Conservation (phyloP, 2,797 vertebrate genomes). For the Clamator glandarius region DNA sequence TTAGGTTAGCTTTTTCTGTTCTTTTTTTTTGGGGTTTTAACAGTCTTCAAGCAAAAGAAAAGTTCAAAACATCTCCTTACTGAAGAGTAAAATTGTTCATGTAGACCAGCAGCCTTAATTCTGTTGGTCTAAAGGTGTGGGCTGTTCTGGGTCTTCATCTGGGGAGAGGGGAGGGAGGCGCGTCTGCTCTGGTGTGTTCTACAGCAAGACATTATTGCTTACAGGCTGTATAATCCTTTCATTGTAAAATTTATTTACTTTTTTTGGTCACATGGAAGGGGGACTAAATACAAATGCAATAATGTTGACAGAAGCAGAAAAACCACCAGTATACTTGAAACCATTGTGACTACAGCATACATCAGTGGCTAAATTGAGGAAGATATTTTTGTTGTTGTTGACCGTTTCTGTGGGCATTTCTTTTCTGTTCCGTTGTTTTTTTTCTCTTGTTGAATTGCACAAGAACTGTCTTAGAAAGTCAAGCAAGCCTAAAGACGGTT, state of each 20-base stretch:
- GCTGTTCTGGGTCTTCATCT: not conserved
- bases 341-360: slow-evolving; percentile 11
- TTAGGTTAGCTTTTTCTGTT: not conserved
- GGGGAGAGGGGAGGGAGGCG: not conserved
- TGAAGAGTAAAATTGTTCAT: not conserved
- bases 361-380: slow-evolving; percentile 15
- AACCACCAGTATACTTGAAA: slow-evolving; percentile 28
- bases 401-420: not conserved
- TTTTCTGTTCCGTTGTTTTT: not conserved
- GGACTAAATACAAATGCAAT: slow-evolving; percentile 18
- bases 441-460: not conserved
- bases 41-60: not conserved
- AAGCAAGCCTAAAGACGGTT: not conserved
- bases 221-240: not conserved
- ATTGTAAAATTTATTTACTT: slow-evolving; percentile 41
- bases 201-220: slow-evolving; percentile 6
- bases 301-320: slow-evolving; percentile 61
- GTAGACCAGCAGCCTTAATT: not conserved
- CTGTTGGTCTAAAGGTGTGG: not conserved
- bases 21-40: not conserved
- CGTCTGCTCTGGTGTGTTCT: not conserved
- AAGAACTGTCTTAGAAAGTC: not conserved
- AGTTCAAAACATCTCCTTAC: not conserved
- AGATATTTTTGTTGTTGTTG: slow-evolving; percentile 3
- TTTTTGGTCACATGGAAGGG: slow-evolving; percentile 6